Base-by-base conservation (phyloP, 2,113 vertebrate genomes). In the Nipponia nippon region DNA sequence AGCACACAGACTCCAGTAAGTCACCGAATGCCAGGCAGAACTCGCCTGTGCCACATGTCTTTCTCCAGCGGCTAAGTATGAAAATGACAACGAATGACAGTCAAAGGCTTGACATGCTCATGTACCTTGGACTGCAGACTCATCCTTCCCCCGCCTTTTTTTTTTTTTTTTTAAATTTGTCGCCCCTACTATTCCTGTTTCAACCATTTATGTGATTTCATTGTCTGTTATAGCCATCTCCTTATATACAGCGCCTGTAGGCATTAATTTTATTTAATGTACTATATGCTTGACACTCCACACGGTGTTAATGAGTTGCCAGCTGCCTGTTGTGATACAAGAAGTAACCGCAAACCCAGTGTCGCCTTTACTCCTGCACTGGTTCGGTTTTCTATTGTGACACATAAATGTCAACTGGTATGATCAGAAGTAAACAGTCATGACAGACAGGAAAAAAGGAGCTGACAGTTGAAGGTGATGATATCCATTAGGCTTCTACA, bases 401-500 rank as follows among this genome's bases (percentile, higher is more conserved):
- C 97, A 98, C 80, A 94, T 95, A 97, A 96, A 96, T 95, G 97
- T 97, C 97, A 97, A 85, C 93, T 95, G 95, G 95, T 95, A 95
- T 91, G 97, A 97, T 98, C 96, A 97, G 95, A 97, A 98, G 91
- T 97, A 97, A 98, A 97, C 92, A 97, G 83, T 95, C 95, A 96
- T 97, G 96, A 97, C 97, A 97, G 97, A 97, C 96, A 96, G 92
- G 95, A 95, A 97, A 87, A 98, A 97, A 97, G 61, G 90, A 96
- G 93, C 94, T 97, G 97, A 97, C 96, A 98, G 95, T 92, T 97
- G 96, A 97, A 97, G 96, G 97, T 96, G 97, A 96, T 96, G 97
- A 97, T 97, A 97, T 97, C 97, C 95, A 97, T 96, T 97, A 97
- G 96, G 93, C 95, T 75, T 97, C 97, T 96, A 91, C 95, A 98